Percentiles rank a stretch among this genome's conserved stretches.
Conservation (phyloP, 2,797 vertebrate genomes). For the Acomys russatus region DNA sequence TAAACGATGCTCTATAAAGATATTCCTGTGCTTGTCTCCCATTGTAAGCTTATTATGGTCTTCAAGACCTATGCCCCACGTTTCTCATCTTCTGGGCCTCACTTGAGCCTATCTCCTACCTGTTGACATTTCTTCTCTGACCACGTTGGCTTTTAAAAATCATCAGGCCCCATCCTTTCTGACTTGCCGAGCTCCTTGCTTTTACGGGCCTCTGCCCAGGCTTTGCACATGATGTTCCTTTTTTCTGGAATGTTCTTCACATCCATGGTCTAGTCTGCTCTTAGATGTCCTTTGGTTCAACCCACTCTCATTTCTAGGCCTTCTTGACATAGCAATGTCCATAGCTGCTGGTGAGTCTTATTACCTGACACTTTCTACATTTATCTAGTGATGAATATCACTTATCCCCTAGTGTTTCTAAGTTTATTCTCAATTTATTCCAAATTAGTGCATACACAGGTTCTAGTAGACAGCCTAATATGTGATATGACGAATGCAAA, state of each 20-base stretch:
- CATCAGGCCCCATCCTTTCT: background rate
- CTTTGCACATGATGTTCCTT: background rate
- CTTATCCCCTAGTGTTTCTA: background rate
- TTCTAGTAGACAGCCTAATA: background rate
- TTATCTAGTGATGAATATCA: background rate
- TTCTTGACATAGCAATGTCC: background rate
- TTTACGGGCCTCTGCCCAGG: background rate
- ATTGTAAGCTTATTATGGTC: background rate
- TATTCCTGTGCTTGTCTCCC: background rate
- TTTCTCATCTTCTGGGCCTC: background rate
- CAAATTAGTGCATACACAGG: background rate
- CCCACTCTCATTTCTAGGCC: background rate
- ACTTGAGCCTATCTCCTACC: background rate
- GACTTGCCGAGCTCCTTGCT: background rate
- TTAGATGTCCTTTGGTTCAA: background rate
- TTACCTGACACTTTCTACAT: background rate
- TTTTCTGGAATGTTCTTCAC: background rate
- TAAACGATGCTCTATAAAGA: background rate
- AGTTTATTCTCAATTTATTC: conserved; percentile 14
- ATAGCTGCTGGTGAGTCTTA: background rate
- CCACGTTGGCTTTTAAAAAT: background rate
- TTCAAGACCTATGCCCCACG: background rate
- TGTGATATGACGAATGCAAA: background rate
- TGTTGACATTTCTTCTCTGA: background rate
- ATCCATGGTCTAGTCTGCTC: background rate